Evolutionary conservation across 1,140 invertebrate species (phyloP).

Genomic region (Anoplophora glabripennis): DNA sequence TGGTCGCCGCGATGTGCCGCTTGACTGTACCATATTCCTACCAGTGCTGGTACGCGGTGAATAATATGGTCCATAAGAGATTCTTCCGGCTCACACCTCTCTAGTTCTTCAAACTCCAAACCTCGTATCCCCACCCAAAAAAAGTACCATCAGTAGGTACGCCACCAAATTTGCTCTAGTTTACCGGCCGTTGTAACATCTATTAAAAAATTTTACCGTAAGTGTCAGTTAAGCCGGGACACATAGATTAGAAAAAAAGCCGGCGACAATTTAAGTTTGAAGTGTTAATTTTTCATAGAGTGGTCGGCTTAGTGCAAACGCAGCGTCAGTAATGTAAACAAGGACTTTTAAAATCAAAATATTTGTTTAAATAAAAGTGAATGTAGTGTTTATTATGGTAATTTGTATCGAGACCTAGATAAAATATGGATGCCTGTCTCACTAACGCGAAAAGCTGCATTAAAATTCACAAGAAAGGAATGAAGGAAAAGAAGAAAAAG

Average conservation of each 20-base stretch:
- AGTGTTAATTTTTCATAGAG: not conserved
- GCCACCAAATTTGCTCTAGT: constrained; percentile 27
- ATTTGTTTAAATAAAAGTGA: constrained; percentile 16
- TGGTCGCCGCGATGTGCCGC: constrained; percentile 1
- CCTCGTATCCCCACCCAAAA: constrained; percentile 13
- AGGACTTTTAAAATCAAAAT: not conserved
- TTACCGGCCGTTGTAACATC: constrained; percentile 22
- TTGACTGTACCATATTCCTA: constrained; percentile 23
- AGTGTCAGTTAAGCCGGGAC: not conserved
- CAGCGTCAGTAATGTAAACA: not conserved
- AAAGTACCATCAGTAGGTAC: constrained; percentile 12
- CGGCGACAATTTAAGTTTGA: not conserved
- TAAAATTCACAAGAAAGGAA: constrained; percentile 14
- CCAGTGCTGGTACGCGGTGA: constrained; percentile 20
- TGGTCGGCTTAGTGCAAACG: not conserved
- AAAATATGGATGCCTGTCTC: constrained; percentile 9
- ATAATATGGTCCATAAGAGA: constrained; percentile 31
- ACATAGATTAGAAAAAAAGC: not conserved
- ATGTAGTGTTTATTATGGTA: constrained; percentile 1
- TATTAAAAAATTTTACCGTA: constrained; percentile 22
- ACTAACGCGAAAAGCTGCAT: constrained; percentile 22
- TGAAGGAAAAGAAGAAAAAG: constrained; percentile 20
- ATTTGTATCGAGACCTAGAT: not conserved
- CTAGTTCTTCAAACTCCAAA: constrained; percentile 28
- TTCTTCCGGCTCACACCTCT: constrained; percentile 34